Evolutionary conservation across 2,888 invertebrate genomes (phyloP).

Genomic region (Diabrotica balteata): DNA sequence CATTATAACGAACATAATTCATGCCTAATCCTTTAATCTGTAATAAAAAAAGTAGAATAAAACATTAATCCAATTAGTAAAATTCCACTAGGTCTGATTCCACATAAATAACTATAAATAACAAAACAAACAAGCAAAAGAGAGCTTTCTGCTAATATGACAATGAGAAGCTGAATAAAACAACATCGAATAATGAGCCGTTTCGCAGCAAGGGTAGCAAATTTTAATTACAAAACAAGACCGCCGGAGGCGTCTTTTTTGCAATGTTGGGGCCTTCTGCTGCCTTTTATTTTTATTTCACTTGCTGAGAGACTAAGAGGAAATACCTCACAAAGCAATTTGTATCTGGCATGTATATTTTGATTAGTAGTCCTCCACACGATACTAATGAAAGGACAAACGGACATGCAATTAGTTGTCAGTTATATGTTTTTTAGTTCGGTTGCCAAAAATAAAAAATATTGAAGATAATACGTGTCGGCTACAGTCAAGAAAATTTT

Average conservation of each 20-base stretch:
- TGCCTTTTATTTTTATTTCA: conserved; percentile 29
- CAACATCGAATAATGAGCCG: conserved; percentile 34
- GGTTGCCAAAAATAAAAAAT: too few species aligned
- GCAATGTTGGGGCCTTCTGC: conserved; percentile 18
- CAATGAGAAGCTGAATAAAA: conserved; percentile 34
- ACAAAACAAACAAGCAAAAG: conserved; percentile 16
- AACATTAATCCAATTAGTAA: too few species aligned
- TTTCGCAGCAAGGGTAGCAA: conserved; percentile 34
- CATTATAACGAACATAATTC: too few species aligned
- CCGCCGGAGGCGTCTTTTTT: conserved; percentile 31
- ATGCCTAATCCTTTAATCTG: too few species aligned
- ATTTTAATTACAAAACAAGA: conserved; percentile 37
- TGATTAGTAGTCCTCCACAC: conserved; percentile 26
- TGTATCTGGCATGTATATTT: conserved; percentile 27
- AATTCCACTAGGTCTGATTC: too few species aligned
- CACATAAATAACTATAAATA: conserved; percentile 3
- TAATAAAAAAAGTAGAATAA: too few species aligned
- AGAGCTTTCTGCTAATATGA: conserved; percentile 24
- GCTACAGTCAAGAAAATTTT: too few species aligned
- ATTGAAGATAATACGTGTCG: too few species aligned
- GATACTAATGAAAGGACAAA: conserved; percentile 23
- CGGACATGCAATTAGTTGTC: conserved; percentile 16
- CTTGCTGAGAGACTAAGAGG: conserved; percentile 10
- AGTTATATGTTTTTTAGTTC: conserved; percentile 6
- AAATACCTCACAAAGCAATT: conserved; percentile 27